Percentiles rank a stretch among this genome's conserved stretches.
phyloP scores from a whole-genome alignment of 1,140 invertebrate genomes.

The Gyrodactylus salaris region DNA sequence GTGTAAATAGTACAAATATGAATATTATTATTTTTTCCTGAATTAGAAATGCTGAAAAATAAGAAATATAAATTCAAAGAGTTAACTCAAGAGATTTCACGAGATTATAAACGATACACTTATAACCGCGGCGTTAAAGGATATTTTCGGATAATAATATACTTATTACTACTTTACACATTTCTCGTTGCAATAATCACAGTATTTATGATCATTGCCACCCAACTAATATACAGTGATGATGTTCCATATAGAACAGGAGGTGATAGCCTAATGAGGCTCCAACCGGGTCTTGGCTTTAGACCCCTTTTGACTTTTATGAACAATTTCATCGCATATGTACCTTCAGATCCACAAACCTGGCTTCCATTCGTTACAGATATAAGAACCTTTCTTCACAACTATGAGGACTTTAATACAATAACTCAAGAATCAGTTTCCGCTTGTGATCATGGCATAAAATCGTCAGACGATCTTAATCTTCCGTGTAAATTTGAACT shows the following conservation, averaged over 20 bases:
- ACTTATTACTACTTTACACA: neutral
- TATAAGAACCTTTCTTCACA: neutral
- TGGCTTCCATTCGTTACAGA: neutral
- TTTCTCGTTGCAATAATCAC: neutral
- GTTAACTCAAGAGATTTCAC: neutral
- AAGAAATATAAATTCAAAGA: neutral
- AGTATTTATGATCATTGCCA: neutral
- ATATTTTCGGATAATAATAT: neutral
- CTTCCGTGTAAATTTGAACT: neutral
- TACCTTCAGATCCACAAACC: neutral
- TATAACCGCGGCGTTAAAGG: neutral
- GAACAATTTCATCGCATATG: neutral
- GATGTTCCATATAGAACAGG: constrained; percentile 4
- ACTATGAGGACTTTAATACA: neutral
- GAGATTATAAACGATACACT: neutral
- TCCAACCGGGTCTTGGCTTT: neutral
- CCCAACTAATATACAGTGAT: neutral
- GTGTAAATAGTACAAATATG: too few relatives aligned
- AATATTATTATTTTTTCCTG: too few relatives aligned
- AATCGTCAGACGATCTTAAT: neutral
- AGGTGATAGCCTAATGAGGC: neutral
- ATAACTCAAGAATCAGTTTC: neutral
- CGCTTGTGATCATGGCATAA: neutral
- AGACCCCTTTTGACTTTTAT: neutral
- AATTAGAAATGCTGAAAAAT: too few relatives aligned